Conservation (phyloP, 2,888 invertebrate species). For the Parnassius apollo region DNA sequence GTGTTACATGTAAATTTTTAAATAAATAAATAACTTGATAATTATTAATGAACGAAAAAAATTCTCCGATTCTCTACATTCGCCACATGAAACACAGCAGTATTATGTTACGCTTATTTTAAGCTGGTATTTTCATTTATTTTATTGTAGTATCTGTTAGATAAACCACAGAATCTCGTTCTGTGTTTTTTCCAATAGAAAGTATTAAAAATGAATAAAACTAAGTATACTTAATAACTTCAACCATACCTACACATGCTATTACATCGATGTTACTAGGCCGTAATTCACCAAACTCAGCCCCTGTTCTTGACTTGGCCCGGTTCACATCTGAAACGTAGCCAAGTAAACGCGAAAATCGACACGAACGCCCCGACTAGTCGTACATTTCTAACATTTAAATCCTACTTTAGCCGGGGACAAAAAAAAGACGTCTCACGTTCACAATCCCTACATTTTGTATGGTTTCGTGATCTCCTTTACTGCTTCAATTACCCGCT, state of each 20-base stretch:
- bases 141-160: too few relatives aligned
- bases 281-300: constrained; percentile 25
- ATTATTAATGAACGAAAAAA: too few relatives aligned
- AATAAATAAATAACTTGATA: too few relatives aligned
- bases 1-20: too few relatives aligned
- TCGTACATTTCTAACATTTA: constrained; percentile 30
- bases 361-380: constrained; percentile 29
- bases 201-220: constrained; percentile 6
- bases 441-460: constrained; percentile 14
- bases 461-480: constrained; percentile 26
- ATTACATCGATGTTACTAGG: constrained; percentile 8
- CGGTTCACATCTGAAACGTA: constrained; percentile 34
- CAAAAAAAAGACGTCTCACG: constrained; percentile 18
- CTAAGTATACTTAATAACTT: constrained; percentile 12
- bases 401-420: constrained; percentile 15
- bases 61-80: too few relatives aligned
- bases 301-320: constrained; percentile 25
- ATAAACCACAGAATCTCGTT: too few relatives aligned
- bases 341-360: constrained; percentile 40
- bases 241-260: constrained; percentile 12
- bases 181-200: not conserved
- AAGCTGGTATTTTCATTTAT: too few relatives aligned
- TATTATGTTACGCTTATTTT: too few relatives aligned
- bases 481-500: constrained; percentile 25
- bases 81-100: too few relatives aligned